Percentiles rank a stretch among this genome's conserved stretches.
These are phyloP conservation scores for Ectobius pallidus DNA, from an alignment of 2,888 invertebrate genomes.

Conservation along the genomic window DNA sequence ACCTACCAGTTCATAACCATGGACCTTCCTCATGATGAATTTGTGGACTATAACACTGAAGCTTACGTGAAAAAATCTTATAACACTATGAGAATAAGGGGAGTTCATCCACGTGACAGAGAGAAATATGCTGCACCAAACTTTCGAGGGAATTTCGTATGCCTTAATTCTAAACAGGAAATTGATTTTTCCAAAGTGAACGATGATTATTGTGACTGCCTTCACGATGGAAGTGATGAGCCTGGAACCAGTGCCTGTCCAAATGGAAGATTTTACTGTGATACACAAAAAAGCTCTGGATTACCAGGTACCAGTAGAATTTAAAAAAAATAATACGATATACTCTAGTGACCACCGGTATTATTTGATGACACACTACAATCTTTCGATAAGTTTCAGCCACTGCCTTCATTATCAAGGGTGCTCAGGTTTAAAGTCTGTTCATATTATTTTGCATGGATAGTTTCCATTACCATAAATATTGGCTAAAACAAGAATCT, in stretches of 20 bases:
- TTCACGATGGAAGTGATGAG: slow-evolving; percentile 81
- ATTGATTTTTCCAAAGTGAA: slow-evolving; percentile 74
- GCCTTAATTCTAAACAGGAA: slow-evolving; percentile 55
- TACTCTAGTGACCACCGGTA: too few relatives aligned
- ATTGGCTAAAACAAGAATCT: too few relatives aligned
- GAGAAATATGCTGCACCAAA: slow-evolving; percentile 55
- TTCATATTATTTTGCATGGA: too few relatives aligned
- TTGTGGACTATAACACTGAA: neutral
- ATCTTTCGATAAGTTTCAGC: too few relatives aligned
- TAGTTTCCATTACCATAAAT: too few relatives aligned
- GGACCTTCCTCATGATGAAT: neutral
- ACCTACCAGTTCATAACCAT: slow-evolving; percentile 6
- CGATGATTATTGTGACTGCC: slow-evolving; percentile 94
- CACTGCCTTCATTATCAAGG: too few relatives aligned
- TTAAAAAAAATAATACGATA: too few relatives aligned
- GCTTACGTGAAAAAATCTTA: neutral
- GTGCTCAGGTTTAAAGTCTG: too few relatives aligned
- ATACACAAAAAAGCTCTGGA: slow-evolving; percentile 52
- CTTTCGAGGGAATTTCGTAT: slow-evolving; percentile 56
- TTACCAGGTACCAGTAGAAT: slow-evolving; percentile 10
- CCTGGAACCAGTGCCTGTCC: slow-evolving; percentile 89
- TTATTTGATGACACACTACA: too few relatives aligned
- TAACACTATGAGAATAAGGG: neutral
- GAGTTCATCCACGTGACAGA: slow-evolving; percentile 12
- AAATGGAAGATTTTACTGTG: slow-evolving; percentile 84